Base-by-base conservation (phyloP, 2,113 vertebrate genomes). In the Sylvilagus bachmani region DNA sequence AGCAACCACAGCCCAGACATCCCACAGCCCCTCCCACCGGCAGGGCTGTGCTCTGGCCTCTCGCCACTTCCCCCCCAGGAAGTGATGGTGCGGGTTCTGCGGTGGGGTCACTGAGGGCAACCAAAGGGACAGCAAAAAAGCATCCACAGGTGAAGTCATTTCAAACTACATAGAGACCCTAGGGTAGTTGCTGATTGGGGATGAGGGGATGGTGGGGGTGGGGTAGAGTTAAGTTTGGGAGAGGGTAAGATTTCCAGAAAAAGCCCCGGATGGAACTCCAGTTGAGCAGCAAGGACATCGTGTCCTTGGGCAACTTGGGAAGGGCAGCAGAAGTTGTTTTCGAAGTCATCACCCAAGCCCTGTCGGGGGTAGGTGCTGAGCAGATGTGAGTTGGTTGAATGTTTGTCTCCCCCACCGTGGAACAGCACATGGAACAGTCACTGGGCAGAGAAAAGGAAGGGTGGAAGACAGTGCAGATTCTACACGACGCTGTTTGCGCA, bases 1-100 rank as follows among this genome's bases (percentile, higher is more conserved):
- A 99, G 98, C 3, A 97, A 98, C 94, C 99, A 98, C 96, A 99
- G 98, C 96, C 97, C 99, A 96, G 93, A 99, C 91, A 99, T 99
- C 97, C 98, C 97, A 98, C 95, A 99, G 99, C 92, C 80, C 85
- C 53, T 96, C 85, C 19, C 85, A 92, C 38, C 74, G 86, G 33
- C 85, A 94, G 67, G 92, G 99, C 95, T 99, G 98, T 97, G 98
- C 98, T 9, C 98, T 99, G 79, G 99, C 98, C 49, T 99, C 99
- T 29, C 98, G 98, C 55, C 99, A 98, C 85, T 99, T 99, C 97
- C 98, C 99, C 98, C 99, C 98, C 89, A 98, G 98, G 51, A 98
- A 99, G 95, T 98, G 19, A 11, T 1, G 25, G 51, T 80, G 31
- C 19, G 14, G 4, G 31, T 87, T 70, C 10, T 27, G 19, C 6